These are phyloP conservation scores for Orcinus orca DNA, from an alignment of 2,113 vertebrate genomes.

Conservation along the genomic window DNA sequence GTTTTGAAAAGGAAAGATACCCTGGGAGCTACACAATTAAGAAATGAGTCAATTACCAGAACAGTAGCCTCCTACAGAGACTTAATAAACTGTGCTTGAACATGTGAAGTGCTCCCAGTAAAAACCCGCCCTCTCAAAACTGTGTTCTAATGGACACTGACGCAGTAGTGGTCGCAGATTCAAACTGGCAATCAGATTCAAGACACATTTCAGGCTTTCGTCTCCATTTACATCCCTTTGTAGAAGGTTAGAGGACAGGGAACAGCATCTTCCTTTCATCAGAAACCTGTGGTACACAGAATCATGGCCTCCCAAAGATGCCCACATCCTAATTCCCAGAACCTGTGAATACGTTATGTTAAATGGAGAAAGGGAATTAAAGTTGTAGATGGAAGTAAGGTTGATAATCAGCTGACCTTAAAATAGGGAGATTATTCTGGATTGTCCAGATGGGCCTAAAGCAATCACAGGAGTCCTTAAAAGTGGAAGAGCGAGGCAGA, in stretches of 20 bases:
- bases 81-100: conserved; percentile 32
- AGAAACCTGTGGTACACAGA: not conserved
- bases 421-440: not conserved
- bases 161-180: not conserved
- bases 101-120: not conserved
- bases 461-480: conserved; percentile 4
- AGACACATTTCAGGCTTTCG: not conserved
- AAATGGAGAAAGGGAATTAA: not conserved
- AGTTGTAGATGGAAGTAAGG: not conserved
- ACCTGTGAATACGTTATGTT: not conserved
- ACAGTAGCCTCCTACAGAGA: not conserved
- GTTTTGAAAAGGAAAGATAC: conserved; percentile 18
- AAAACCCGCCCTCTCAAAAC: conserved; percentile 36
- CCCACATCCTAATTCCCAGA: not conserved
- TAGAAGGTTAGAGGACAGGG: not conserved
- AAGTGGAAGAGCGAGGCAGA: not conserved
- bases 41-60: conserved; percentile 39
- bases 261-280: not conserved
- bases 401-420: not conserved
- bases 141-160: not conserved
- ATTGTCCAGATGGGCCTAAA: not conserved
- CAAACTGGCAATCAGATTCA: not conserved
- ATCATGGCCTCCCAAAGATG: not conserved
- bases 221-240: not conserved
- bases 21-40: not conserved